These are phyloP conservation scores for Pogoniulus pusillus DNA, from an alignment of 2,797 vertebrate species.

Conservation along the genomic window DNA sequence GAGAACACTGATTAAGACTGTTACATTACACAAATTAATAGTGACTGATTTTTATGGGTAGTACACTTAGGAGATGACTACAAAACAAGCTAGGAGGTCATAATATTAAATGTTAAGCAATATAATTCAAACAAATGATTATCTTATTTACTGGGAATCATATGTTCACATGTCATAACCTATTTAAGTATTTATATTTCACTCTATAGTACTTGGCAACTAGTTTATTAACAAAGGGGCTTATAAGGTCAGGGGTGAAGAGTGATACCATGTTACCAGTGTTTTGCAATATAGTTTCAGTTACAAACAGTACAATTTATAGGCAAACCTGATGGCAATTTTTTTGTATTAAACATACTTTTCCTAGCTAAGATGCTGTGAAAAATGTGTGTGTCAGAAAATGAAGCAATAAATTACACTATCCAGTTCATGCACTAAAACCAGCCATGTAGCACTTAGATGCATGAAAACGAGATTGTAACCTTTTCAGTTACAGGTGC, in stretches of 20 bases:
- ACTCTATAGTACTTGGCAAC: background rate
- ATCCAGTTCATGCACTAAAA: background rate
- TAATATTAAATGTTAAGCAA: slow-evolving; percentile 43
- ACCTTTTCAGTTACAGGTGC: background rate
- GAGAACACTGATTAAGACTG: slow-evolving; percentile 60
- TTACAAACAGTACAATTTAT: background rate
- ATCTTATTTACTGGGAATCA: slow-evolving; percentile 54
- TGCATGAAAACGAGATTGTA: background rate
- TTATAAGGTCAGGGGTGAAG: background rate
- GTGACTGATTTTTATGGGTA: slow-evolving; percentile 56
- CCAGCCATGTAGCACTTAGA: background rate
- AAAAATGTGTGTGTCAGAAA: background rate
- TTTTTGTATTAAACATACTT: background rate
- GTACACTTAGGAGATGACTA: slow-evolving; percentile 48
- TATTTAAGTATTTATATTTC: slow-evolving; percentile 39
- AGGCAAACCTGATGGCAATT: background rate
- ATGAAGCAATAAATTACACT: background rate
- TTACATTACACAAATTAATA: slow-evolving; percentile 50
- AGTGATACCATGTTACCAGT: background rate
- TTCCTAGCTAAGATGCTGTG: background rate
- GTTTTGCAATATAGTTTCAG: background rate
- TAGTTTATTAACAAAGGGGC: background rate
- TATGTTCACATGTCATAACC: slow-evolving; percentile 50
- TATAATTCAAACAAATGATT: slow-evolving; percentile 55
- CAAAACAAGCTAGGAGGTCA: slow-evolving; percentile 44